phyloP scores from a whole-genome alignment of 2,888 invertebrate species.

The Acleris cristana region DNA sequence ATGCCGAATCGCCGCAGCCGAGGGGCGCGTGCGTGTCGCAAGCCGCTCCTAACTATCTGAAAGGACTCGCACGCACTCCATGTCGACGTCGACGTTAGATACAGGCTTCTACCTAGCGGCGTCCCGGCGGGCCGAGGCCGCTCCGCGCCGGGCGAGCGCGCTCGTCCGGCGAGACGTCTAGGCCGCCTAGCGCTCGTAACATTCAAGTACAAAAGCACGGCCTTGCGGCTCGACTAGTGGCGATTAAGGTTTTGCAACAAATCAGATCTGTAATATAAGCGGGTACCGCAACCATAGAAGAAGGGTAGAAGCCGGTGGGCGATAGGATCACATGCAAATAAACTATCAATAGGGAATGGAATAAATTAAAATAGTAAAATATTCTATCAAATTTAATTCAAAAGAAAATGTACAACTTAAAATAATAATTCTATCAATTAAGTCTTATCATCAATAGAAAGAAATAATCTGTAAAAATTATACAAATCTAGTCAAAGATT shows the following conservation, averaged over 20 bases:
- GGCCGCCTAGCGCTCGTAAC: conserved; percentile 3
- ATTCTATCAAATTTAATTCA: conserved; percentile 36
- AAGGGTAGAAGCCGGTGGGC: conserved; percentile 19
- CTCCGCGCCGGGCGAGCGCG: conserved; percentile 4
- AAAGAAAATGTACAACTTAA: conserved; percentile 36
- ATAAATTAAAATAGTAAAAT: conserved; percentile 30
- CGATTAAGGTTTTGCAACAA: background rate
- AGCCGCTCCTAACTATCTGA: conserved; percentile 39
- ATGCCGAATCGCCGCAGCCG: conserved; percentile 21
- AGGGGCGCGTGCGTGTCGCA: conserved; percentile 26
- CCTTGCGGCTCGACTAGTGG: conserved; percentile 9
- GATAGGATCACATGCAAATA: conserved; percentile 28
- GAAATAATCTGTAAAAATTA: conserved; percentile 23
- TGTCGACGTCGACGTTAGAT: conserved; percentile 38
- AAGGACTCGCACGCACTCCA: conserved; percentile 38
- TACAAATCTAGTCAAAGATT: conserved; percentile 30
- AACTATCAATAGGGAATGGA: conserved; percentile 12
- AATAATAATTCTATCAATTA: conserved; percentile 29
- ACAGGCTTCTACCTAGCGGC: conserved; percentile 17
- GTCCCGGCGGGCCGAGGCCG: background rate
- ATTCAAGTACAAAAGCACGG: conserved; percentile 5
- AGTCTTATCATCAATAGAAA: conserved; percentile 23
- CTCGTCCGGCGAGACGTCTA: too few relatives aligned
- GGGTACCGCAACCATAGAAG: conserved; percentile 32
- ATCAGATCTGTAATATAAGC: background rate